phyloP scores from a whole-genome alignment of 2,113 vertebrate genomes.

The Rhinopomastus cyanomelas region DNA sequence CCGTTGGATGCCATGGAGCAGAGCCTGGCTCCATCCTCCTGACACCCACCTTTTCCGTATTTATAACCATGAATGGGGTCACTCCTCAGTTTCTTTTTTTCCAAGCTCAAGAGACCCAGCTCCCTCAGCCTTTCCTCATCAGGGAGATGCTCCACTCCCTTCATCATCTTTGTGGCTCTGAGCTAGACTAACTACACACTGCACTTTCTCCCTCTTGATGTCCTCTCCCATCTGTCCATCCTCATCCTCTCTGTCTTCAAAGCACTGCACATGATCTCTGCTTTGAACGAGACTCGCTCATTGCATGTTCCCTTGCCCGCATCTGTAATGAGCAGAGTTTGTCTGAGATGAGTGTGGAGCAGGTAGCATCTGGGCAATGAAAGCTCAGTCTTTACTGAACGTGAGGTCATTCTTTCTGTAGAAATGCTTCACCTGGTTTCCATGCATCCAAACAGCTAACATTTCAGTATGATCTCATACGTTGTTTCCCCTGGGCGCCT shows the following conservation, averaged over 20 bases:
- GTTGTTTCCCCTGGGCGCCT: conserved; percentile 45
- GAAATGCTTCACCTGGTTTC: conserved; percentile 47
- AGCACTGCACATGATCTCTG: not conserved
- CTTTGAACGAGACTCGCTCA: not conserved
- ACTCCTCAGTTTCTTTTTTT: too few relatives aligned
- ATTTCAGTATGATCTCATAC: conserved; percentile 40
- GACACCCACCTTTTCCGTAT: too few relatives aligned
- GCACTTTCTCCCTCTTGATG: not conserved
- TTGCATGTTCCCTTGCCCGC: not conserved
- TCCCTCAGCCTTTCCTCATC: too few relatives aligned
- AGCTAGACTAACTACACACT: not conserved
- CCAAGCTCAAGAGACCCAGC: too few relatives aligned
- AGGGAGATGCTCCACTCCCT: too few relatives aligned
- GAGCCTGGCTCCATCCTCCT: too few relatives aligned
- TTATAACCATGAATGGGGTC: too few relatives aligned
- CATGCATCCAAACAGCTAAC: conserved; percentile 37
- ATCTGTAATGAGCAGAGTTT: not conserved
- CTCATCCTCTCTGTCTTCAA: not conserved
- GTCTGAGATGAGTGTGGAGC: conserved; percentile 15
- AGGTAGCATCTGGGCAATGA: conserved; percentile 2
- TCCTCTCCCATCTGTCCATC: not conserved
- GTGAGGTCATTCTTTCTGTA: not conserved
- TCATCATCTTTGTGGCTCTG: too few relatives aligned
- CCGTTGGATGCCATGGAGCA: too few relatives aligned
- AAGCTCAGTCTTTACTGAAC: not conserved